Evolutionary conservation across 2,888 invertebrate species (phyloP).

Genomic region (Pachymerium ferrugineum): DNA sequence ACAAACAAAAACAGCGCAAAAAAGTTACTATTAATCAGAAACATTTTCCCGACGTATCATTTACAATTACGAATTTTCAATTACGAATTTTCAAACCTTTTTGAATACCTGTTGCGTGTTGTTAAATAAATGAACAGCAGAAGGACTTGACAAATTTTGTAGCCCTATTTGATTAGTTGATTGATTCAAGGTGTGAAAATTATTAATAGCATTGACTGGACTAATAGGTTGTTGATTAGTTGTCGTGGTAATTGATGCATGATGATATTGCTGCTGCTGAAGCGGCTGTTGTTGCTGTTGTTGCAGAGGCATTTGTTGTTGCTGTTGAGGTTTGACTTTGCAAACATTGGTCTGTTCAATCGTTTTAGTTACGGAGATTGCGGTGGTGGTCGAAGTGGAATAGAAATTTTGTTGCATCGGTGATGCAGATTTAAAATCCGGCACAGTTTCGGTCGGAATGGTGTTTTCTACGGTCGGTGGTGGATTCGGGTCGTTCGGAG

Average conservation of each 20-base stretch:
- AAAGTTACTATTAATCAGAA: too few species aligned
- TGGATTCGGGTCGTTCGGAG: not conserved
- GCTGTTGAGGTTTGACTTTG: constrained; percentile 78
- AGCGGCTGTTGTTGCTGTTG: not conserved
- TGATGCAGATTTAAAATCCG: constrained; percentile 28
- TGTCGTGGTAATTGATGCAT: too few species aligned
- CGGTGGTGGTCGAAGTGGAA: constrained; percentile 23
- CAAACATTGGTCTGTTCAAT: constrained; percentile 47
- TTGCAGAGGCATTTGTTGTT: constrained; percentile 45
- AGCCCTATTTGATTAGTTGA: constrained; percentile 29
- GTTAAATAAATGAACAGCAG: constrained; percentile 35
- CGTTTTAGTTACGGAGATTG: not conserved
- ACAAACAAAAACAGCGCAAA: not conserved
- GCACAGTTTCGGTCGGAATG: not conserved
- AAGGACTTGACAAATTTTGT: constrained; percentile 17
- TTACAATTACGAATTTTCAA: too few species aligned
- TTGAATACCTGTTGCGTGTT: constrained; percentile 35
- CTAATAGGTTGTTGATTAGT: constrained; percentile 11
- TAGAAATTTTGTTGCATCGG: constrained; percentile 6
- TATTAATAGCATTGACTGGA: not conserved
- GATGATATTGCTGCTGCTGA: too few species aligned
- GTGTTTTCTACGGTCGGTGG: not conserved
- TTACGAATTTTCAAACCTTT: not conserved
- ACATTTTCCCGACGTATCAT: too few species aligned
- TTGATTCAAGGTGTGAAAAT: not conserved